Evolutionary conservation across 2,888 invertebrate genomes (phyloP), one percentile per base, ranked within the genome.

Genomic region (Tetropium fuscum): DNA sequence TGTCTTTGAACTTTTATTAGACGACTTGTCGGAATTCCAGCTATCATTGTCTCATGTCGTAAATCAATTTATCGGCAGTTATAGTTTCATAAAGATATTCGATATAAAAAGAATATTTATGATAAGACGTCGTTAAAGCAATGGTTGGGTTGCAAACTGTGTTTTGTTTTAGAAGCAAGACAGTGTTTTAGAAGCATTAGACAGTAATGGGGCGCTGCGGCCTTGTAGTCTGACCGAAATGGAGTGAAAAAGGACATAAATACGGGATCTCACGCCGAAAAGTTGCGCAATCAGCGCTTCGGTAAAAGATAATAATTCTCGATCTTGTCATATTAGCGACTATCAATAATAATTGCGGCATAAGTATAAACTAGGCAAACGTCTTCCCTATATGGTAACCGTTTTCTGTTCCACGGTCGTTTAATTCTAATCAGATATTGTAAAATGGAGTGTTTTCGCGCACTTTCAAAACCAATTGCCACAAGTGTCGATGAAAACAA

Each of bases 351-450:
- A 69, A 69, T 69, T 69, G 63, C 65, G 41, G 44, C 22, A 25
- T 20, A 54, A 71, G 53, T 41, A 20, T 70, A 71, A 79, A 77
- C 75, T 78, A 78, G 78, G 78, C 74, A 75, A 78, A 79, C 79
- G 66, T 77, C 77, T 79, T 74, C 79, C 79, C 70, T 78, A 78
- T 73, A 79, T 68, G 78, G 79, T 61, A 61, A 73, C 60, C 61
- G 70, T 61, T 77, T 77, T 76, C 77, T 78, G 74, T 76, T 77
- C 74, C 78, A 77, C 68, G 77, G 77, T 71, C 77, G 70, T 64
- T 66, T 70, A 70, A 74, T 58, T 58, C 58, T 58, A 58, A 58
- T 51, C 51, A 51, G 51, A 25, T 47, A 40, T 30, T n/a, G 13
- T 18, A 22, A 16, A 53, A 10, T 41, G 43, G 8, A 43, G 41